Base-by-base conservation (phyloP, 2,888 invertebrate genomes). In the Prosopocoilus inquinatus region DNA sequence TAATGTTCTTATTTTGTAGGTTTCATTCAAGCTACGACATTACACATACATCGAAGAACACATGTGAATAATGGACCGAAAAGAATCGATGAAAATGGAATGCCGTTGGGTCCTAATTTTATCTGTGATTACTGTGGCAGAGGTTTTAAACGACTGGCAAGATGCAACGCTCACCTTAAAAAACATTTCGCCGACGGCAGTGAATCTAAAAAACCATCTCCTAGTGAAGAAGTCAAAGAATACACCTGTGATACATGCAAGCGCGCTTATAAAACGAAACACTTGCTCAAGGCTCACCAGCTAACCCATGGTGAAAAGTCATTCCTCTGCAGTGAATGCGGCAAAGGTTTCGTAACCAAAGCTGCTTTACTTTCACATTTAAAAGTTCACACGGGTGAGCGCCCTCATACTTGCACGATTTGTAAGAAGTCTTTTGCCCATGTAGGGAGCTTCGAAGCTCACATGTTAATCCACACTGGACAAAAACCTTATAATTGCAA, bases 351-450 rank as follows among this genome's bases (percentile, higher is more conserved):
- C 44, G 38, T 48, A 7, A 53, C 51, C n/a, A 54, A 49, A 41
- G 44, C 36, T 4, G 28, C 48, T 7, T 38, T 58, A 20, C 47
- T 57, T 12, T 38, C 50, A 7, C 63, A 63, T 36, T 47, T 35
- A 9, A 49, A 66, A 51, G 66, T 65, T 3, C 74, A 74, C 50
- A 70, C 71, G 1, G 73, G 72, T 2, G 65, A 67, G 34, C 70
- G 69, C 55, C 70, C 71, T 2, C 67, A 67, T 53, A 64, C 63
- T 11, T 73, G 73, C 50, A 50, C 64, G 4, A 57, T 68, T 43
- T 74, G 74, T 55, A 64, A 67, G 9, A 73, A 72, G 63, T 58
- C 64, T 3, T 74, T 73, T 52, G 63, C 67, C 2, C 71, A 71
- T 44, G 64, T 67, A 34, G 64, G 70, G 36, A 67, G 67, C 16